Evolutionary conservation across 2,797 vertebrate genomes (phyloP), one percentile per base, ranked within the genome.

Genomic region (Rhincodon typus): DNA sequence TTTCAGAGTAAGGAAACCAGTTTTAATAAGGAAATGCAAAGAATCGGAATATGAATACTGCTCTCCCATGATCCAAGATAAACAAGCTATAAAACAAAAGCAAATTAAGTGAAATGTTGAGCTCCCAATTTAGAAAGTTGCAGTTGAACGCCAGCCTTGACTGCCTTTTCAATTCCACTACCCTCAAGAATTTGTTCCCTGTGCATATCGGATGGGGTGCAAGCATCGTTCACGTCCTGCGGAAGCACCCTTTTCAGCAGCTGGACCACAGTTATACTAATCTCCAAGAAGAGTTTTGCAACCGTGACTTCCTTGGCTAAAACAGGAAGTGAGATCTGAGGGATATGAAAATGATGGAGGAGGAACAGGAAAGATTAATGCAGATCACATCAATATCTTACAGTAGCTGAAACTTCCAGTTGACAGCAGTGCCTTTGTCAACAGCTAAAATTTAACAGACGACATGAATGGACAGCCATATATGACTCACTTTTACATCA

Each of bases 371-470:
- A 77, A 74, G 30, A 46, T 46, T 46, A 84, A 84, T 46, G 4
- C 38, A 23, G 82, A 95, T 72, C 94, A 72, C 69, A 77, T 74
- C 70, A 72, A 2, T 95, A 50, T 42, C 70, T 77, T 38, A 95
- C 46, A 27, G 30, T 46, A 53, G 66, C 66, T 69, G 90, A 93
- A 15, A 74, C 70, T 77, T 93, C 46, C 94, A 77, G 70, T 50
- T 50, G 94, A 95, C 94, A 95, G 67, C 94, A 95, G 72, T 95
- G 72, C 94, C 94, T 95, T 77, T 77, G 67, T 95, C 42, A 72
- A 77, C 46, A n/a, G 69, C 23, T 93, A 93, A 93, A 38, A 69
- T 93, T 53, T 93, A 67, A 93, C 62, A 38, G 90, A 38, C 62
- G 42, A 69, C n/a, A 42, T 69, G 62, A 93, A 93, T 69, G 90